These are phyloP conservation scores for Epizoanthus illoricatus DNA, from an alignment of 92 coral and sea anemone genomes.

Conservation along the genomic window DNA sequence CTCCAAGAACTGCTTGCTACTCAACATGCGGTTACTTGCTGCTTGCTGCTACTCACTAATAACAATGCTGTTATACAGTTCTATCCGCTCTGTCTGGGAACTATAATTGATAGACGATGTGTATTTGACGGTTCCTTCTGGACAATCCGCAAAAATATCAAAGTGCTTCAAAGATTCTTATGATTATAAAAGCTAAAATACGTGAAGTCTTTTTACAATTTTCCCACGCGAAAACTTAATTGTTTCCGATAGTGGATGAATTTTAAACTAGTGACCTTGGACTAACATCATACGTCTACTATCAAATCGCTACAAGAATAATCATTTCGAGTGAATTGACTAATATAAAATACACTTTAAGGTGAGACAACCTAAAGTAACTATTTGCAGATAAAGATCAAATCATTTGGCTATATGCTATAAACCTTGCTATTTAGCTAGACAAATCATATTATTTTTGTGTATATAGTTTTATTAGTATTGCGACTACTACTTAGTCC, in stretches of 20 bases:
- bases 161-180: too few relatives aligned
- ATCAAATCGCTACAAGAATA: neutral
- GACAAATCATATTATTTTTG: neutral
- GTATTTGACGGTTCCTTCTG: too few relatives aligned
- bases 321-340: neutral
- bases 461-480: too few relatives aligned
- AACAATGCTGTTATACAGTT: too few relatives aligned
- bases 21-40: too few relatives aligned
- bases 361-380: neutral
- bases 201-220: neutral
- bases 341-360: neutral
- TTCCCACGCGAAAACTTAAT: neutral
- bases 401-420: neutral
- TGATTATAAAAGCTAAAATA: neutral
- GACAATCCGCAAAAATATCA: too few relatives aligned
- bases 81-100: too few relatives aligned
- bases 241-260: neutral
- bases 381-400: neutral
- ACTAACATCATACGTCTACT: neutral
- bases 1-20: too few relatives aligned
- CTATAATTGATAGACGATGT: too few relatives aligned
- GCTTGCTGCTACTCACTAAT: too few relatives aligned
- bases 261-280: neutral
- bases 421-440: neutral
- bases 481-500: neutral